Evolutionary conservation across 1,140 invertebrate genomes (phyloP), one percentile per base, ranked within the genome.

Genomic region (Ctenoplectra terminalis): DNA sequence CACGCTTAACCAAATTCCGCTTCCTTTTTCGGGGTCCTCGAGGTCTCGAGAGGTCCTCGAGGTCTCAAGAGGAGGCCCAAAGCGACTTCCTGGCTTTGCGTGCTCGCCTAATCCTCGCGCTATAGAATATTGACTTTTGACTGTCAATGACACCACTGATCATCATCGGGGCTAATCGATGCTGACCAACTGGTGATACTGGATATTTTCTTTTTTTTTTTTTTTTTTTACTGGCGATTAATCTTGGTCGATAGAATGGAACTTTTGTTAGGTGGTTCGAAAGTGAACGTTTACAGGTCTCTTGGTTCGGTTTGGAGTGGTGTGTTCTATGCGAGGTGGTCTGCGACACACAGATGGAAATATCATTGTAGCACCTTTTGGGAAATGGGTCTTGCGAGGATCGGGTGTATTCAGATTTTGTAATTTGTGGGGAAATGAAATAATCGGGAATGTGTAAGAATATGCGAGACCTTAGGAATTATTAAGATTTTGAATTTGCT

Each of bases 121-220:
- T 81, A 71, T 71, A 72, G 46, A 76, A 84, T 82, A 86, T 81
- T 86, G 73, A 86, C 63, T 86, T 74, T 84, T 69, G 46, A 82
- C 81, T 72, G 48, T 84, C 73, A 82, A 58, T 64, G 70, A 48
- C 71, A 60, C 73, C 50, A 61, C 81, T 80, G 63, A 29, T 80
- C 82, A 83, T 79, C 80, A n/a, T n/a, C n/a, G n/a, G n/a, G 56
- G 9, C 48, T 37, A 67, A 61, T 70, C 64, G 79, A 76, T 56
- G 29, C 9, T 8, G 43, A 4, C 5, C 52, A 1, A 1, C 8
- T 4, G 20, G 17, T 34, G 31, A 50, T 46, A 34, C 20, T 1
- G 26, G 15, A 20, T 43, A 34, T 64, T 11, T 34, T 1, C 0
- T 2, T 1, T 0, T 7, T n/a, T n/a, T n/a, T n/a, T n/a, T n/a